Percentiles rank a stretch among this genome's conserved stretches.
Conservation (phyloP, 2,113 vertebrate genomes). For the Chloroceryle aenea region DNA sequence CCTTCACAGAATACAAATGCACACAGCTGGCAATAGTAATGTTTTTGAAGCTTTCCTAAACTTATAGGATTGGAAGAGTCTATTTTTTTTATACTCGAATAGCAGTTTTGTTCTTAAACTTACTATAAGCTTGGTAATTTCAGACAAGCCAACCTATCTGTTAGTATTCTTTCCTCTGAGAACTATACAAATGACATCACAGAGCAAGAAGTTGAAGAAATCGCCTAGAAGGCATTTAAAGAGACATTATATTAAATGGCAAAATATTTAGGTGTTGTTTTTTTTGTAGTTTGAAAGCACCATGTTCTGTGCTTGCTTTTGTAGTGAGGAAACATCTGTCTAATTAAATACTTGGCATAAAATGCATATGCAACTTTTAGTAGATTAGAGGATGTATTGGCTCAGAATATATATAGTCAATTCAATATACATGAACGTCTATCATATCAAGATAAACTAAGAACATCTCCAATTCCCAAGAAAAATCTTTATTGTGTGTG, state of each 20-base stretch:
- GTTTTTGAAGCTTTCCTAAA: background rate
- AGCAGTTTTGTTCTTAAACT: background rate
- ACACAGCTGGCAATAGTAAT: background rate
- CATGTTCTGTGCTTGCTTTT: background rate
- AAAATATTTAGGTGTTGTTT: background rate
- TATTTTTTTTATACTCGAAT: background rate
- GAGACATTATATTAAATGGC: background rate
- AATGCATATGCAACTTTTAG: slow-evolving; percentile 22
- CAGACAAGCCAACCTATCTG: background rate
- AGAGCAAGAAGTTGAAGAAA: background rate
- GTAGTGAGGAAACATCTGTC: slow-evolving; percentile 50
- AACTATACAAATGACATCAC: background rate
- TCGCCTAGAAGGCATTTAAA: background rate
- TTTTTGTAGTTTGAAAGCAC: background rate
- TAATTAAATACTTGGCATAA: slow-evolving; percentile 50
- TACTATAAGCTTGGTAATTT: background rate
- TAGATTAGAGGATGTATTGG: slow-evolving; percentile 29
- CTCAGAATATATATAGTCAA: slow-evolving; percentile 8
- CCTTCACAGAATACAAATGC: background rate
- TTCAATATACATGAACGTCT: slow-evolving; percentile 23
- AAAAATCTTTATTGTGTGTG: background rate
- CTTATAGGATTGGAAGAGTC: background rate
- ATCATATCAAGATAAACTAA: slow-evolving; percentile 24
- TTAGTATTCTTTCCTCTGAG: slow-evolving; percentile 7
- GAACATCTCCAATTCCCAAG: background rate